Percentiles rank a stretch among this genome's conserved stretches.
These are phyloP conservation scores for Potamarius usumacintae DNA, from an alignment of 2,113 vertebrate genomes.

Conservation along the genomic window DNA sequence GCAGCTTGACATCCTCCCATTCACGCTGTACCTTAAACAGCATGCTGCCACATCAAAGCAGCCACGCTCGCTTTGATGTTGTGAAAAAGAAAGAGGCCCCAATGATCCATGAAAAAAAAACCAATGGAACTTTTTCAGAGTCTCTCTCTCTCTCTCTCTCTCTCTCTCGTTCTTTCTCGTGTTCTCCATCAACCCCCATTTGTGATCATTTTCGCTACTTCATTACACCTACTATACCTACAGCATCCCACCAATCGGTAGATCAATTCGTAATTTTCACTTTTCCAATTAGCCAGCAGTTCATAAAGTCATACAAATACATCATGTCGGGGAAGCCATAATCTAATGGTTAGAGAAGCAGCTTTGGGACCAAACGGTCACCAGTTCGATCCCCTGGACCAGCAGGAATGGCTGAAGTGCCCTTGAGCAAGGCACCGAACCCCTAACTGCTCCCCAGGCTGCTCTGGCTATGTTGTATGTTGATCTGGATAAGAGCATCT, in stretches of 20 bases:
- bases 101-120: constrained; percentile 86
- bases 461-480: too few relatives aligned
- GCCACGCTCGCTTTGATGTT: constrained; percentile 87
- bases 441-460: too few relatives aligned
- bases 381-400: too few relatives aligned
- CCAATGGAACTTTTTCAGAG: constrained; percentile 84
- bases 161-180: background rate
- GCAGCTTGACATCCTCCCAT: constrained; percentile 96
- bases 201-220: constrained; percentile 9
- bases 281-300: background rate
- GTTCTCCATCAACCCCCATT: background rate
- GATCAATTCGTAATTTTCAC: background rate
- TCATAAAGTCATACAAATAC: background rate
- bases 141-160: constrained; percentile 69
- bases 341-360: too few relatives aligned
- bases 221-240: background rate
- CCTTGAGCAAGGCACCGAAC: too few relatives aligned
- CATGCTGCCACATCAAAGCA: constrained; percentile 94
- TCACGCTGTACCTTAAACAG: constrained; percentile 98
- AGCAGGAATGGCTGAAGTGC: too few relatives aligned
- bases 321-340: background rate
- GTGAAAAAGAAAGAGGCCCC: constrained; percentile 89
- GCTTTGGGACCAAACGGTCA: too few relatives aligned
- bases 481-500: too few relatives aligned
- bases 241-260: background rate